Base-by-base conservation (phyloP, 1,140 invertebrate species). In the Pseudomyrmex cubaensis region DNA sequence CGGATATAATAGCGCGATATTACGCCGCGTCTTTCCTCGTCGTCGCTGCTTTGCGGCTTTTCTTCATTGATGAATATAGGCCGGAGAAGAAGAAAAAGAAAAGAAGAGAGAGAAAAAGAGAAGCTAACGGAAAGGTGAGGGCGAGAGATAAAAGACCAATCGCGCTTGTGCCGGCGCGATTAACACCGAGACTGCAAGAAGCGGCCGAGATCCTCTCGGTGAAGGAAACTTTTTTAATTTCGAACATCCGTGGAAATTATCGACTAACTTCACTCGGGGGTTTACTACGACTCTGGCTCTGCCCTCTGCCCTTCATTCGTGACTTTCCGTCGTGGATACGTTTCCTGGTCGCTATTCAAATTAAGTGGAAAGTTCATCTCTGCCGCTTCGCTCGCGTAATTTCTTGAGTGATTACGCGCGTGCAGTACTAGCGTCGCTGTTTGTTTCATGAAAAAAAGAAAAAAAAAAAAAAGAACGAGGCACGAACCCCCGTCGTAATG, bases 221-320 rank as follows among this genome's bases (percentile, higher is more conserved):
- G 73, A 59, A 61, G 74, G 46, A 91, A 91, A 90, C 88, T 90
- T 91, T 90, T 90, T 91, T 90, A 90, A 91, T 91, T 90, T 90
- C 85, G 88, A 89, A 86, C 89, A 91, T 91, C 88, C 88, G 82
- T 73, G 82, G 83, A 91, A 91, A 91, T 90, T 90, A 90, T 90
- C 88, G 84, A 78, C 54, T 56, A 90, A 91, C 85, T 86, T 90
- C 84, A 13, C 66, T 69, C n/a, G 20, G 35, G 35, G 85, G 64
- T 83, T 86, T 57, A 61, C 84, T 74, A 56, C 77, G 67, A 77
- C 77, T 82, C 77, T 82, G 56, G 50, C 63, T 52, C 35, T 12
- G 20, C 10, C 1, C 17, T 59, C 35, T 12, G 20, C 10, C 1
- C 17, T 59, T 9, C 57, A 10, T 50, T 54, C 48, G 35, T n/a